phyloP scores from a whole-genome alignment of 2,113 vertebrate genomes.

The Hyla sarda region DNA sequence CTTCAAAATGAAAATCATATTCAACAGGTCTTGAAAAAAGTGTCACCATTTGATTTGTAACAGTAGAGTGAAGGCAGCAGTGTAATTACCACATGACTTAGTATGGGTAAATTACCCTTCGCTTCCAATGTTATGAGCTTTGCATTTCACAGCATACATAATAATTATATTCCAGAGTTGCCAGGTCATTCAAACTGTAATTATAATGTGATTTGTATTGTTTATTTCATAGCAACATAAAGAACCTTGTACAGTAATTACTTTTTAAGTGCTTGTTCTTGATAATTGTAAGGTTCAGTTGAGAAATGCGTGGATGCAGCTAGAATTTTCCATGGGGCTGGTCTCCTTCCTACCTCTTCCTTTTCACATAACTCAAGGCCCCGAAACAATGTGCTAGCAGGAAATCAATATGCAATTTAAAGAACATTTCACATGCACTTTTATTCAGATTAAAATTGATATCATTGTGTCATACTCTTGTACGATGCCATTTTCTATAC shows the following conservation, averaged over 20 bases:
- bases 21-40: constrained; percentile 45
- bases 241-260: constrained; percentile 59
- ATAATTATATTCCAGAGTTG: constrained; percentile 57
- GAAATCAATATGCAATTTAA: constrained; percentile 57
- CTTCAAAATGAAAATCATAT: constrained; percentile 46
- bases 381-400: constrained; percentile 56
- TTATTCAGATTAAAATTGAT: constrained; percentile 55
- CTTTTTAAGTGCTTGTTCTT: constrained; percentile 60
- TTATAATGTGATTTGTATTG: constrained; percentile 61
- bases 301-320: constrained; percentile 52
- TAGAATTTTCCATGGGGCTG: constrained; percentile 36
- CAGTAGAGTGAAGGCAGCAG: constrained; percentile 44
- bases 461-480: constrained; percentile 45
- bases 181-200: constrained; percentile 59
- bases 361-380: constrained; percentile 54
- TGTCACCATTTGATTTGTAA: constrained; percentile 50
- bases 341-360: constrained; percentile 46
- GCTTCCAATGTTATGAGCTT: constrained; percentile 51
- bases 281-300: constrained; percentile 55
- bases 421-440: constrained; percentile 52
- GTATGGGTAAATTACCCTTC: constrained; percentile 54
- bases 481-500: constrained; percentile 9
- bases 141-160: constrained; percentile 54
- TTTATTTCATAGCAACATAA: constrained; percentile 60
- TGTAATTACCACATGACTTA: constrained; percentile 57